Base-by-base conservation (phyloP, 2,888 invertebrate species). In the Ischnura elegans region DNA sequence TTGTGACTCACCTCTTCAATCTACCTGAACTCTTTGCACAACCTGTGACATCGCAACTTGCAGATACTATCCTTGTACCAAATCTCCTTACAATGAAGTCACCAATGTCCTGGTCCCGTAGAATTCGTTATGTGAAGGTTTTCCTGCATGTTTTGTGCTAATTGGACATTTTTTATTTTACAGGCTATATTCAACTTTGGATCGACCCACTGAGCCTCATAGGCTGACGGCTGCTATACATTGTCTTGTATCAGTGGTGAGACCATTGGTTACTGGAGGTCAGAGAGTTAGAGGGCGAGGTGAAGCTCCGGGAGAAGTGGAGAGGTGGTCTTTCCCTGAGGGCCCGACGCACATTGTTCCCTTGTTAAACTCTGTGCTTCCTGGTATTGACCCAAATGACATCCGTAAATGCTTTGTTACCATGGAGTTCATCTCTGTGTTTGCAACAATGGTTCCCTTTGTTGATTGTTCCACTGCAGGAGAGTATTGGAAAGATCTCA, bases 301-400 rank as follows among this genome's bases (percentile, higher is more conserved):
- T 25, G 66, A 90, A 85, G 87, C 85, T 87, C 93, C n/a, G 94
- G 29, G 93, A 93, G 93, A 93, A 94, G 95, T 95, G 94, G 96
- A 95, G 94, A 96, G 96, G 95, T 95, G 94, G 95, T 96, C 96
- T 25, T 98, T 97, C 95, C 97, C 97, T 0, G 98, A 98, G 95
- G 98, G 98, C 0, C 98, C 98, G 6, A 97, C 97, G 0, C 98
- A 98, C 95, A 97, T 98, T 0, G 96, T 99, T 36, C 98, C 98
- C 0, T 96, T 99, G 46, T 96, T 99, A 25, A 97, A 98, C 95
- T 97, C 98, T 0, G 97, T 98, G 0, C 96, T 99, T 36, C 99
- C 99, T 0, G 99, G 98, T 25, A 97, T 99, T 86, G 99, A 99
- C 95, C 97, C 98, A 0, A 99, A 99, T 95, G 99, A 99, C 95